Conservation (phyloP, 30 jellyfish, hydroid and myxozoan species). For the Rhopilema esculentum region DNA sequence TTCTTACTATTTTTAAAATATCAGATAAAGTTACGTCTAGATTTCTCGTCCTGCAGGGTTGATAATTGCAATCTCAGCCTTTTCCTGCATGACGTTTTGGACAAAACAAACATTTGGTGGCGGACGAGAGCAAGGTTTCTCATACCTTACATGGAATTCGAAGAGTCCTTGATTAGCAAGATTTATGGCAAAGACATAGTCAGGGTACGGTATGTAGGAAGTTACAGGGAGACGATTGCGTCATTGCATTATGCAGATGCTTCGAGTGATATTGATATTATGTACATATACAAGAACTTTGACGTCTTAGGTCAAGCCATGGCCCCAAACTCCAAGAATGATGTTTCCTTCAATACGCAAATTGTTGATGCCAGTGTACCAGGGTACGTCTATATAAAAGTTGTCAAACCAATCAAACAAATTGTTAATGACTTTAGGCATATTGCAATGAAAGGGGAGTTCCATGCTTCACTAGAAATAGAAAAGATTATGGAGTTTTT, state of each 20-base stretch:
- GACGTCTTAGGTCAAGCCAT: slow-evolving; percentile 7
- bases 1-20: too few species aligned
- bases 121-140: slow-evolving; percentile 11
- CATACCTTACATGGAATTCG: slow-evolving; percentile 43
- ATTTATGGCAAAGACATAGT: slow-evolving; percentile 49
- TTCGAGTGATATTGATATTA: slow-evolving; percentile 47
- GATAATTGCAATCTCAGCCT: slow-evolving; percentile 11
- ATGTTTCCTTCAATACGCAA: not conserved
- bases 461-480: slow-evolving; percentile 21
- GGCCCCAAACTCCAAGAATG: not conserved
- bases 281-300: slow-evolving; percentile 29
- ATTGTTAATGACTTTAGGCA: slow-evolving; percentile 3
- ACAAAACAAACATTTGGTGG: slow-evolving; percentile 36
- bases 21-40: too few species aligned
- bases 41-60: not conserved
- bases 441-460: slow-evolving; percentile 11
- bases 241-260: slow-evolving; percentile 46
- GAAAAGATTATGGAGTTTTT: slow-evolving; percentile 12
- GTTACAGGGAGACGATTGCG: slow-evolving; percentile 51
- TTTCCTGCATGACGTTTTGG: slow-evolving; percentile 27
- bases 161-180: slow-evolving; percentile 46
- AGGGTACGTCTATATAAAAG: slow-evolving; percentile 47
- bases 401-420: not conserved
- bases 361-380: slow-evolving; percentile 23
- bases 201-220: slow-evolving; percentile 37